Evolutionary conservation across 1,140 invertebrate genomes (phyloP), one percentile per base, ranked within the genome.

Genomic region (Drosophila pseudoobscura): DNA sequence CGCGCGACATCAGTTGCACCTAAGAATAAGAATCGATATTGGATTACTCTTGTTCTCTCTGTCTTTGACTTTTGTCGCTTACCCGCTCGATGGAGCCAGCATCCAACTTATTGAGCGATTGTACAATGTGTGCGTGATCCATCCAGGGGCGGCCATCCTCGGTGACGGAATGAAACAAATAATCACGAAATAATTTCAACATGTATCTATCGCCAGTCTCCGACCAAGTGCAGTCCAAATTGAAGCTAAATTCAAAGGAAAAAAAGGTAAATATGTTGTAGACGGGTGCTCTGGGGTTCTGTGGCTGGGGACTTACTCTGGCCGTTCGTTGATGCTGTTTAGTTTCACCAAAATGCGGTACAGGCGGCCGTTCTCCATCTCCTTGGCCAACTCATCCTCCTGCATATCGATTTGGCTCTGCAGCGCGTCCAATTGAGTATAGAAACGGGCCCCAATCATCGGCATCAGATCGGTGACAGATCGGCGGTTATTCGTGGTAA

Each of bases 161-260:
- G 39, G 96, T 96, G 43, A 98, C 96, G 90, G 96, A 95, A 93
- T 99, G 98, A 93, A 99, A 99, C 76, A 99, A 92, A 92, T 98
- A 99, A 93, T 99, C 99, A 71, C 98, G 94, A 93, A 99, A 99
- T 83, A 99, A 92, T 93, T 99, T 99, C 91, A 99, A 93, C 96
- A 99, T 97, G 92, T 99, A 99, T 50, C 98, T 94, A 92, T 99
- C 98, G 31, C 98, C 98, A 26, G 98, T 99, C 93, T 99, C 98
- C 47, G 97, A 95, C 98, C 98, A 99, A 22, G 96, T 94, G 7
- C 95, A 94, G 92, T 99, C 98, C 94, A 98, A 92, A 92, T 97
- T 97, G 70, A 98, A 94, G 89, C 96, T 97, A 35, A 24, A 35
- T 1, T 1, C 2, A 17, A 2, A 35, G 15, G 2, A 2, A 43